Base-by-base conservation (phyloP, 1,140 invertebrate species). In the Brachionus paranguensis region DNA sequence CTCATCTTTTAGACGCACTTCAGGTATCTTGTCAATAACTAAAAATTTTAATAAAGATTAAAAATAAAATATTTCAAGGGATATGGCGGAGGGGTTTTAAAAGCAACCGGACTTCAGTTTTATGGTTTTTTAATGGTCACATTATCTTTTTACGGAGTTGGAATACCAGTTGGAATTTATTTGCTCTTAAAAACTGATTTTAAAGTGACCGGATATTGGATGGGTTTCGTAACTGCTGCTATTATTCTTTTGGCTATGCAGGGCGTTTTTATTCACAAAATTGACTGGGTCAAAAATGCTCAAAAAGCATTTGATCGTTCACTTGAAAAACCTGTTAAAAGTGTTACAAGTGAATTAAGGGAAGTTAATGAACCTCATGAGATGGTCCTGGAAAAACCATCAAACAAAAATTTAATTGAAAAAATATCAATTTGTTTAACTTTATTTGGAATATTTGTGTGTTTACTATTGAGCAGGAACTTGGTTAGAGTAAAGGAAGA, bases 81-180 rank as follows among this genome's bases (percentile, higher is more conserved):
- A 11, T 47, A 53, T 84, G 17, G 12, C 20, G 60, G 29, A 14
- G 81, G 41, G 2, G 53, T 72, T 1, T 12, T 74, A 65, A 68
- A 60, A 55, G 60, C 60, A 17, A 70, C 50, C 7, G 81, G 81
- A 20, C 43, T 37, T 5, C 81, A 84, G 17, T 47, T 8, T 7
- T 68, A 70, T 24, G 81, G 81, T 3, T 53, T 72, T 50, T 10
- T 84, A 8, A 53, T 74, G 43, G 53, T 70, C 20, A 47, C 47
- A 29, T 11, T 84, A 14, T 17, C 43, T 0, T 84, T 70, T 84
- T 84, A 84, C 41, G 29, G 65, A 1, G 33, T 84, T 29, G 64
- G 64, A 17, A 70, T 74, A 37, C 81, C 81, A 29, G n/a, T 84
- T 33, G 81, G 81, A 7, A n/a, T 70, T 20, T 70, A 24, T 70